These are phyloP conservation scores for Papilio gigon DNA, from an alignment of 2,888 invertebrate species.

Conservation along the genomic window DNA sequence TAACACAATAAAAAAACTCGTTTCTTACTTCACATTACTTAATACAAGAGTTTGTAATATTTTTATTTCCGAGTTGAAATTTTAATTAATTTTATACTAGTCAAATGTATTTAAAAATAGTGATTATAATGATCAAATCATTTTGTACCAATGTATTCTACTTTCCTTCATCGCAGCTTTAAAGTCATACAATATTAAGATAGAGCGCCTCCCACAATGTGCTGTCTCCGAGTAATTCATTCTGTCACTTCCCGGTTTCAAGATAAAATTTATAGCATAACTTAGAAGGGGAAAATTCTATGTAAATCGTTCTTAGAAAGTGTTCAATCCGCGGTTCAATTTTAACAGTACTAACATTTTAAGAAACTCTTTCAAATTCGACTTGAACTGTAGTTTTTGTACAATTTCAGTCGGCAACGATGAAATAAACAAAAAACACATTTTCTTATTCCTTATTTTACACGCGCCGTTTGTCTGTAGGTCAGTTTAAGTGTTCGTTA, in stretches of 20 bases:
- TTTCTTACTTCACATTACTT: too few relatives aligned
- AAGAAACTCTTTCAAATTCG: neutral
- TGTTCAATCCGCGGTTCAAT: neutral
- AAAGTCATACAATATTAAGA: slow-evolving; percentile 2
- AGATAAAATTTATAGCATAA: slow-evolving; percentile 18
- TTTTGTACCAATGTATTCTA: neutral
- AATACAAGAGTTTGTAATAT: neutral
- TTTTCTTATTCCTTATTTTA: neutral
- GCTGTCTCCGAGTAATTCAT: slow-evolving; percentile 13
- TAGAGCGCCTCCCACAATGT: slow-evolving; percentile 10
- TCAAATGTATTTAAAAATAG: neutral
- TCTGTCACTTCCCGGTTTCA: slow-evolving; percentile 6
- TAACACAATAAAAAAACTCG: too few relatives aligned
- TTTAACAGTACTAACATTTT: neutral
- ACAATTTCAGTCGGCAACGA: too few relatives aligned
- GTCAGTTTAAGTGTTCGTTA: slow-evolving; percentile 18
- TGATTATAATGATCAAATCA: neutral
- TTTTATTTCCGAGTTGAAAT: neutral
- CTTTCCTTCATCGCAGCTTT: neutral
- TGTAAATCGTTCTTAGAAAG: neutral
- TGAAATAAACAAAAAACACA: too few relatives aligned
- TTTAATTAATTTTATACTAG: neutral
- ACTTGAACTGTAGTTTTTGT: too few relatives aligned
- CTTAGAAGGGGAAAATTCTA: slow-evolving; percentile 11
- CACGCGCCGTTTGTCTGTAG: neutral